These are phyloP conservation scores for Trachythela sp. DNA, from an alignment of 64 coral and sea anemone species.

Conservation along the genomic window DNA sequence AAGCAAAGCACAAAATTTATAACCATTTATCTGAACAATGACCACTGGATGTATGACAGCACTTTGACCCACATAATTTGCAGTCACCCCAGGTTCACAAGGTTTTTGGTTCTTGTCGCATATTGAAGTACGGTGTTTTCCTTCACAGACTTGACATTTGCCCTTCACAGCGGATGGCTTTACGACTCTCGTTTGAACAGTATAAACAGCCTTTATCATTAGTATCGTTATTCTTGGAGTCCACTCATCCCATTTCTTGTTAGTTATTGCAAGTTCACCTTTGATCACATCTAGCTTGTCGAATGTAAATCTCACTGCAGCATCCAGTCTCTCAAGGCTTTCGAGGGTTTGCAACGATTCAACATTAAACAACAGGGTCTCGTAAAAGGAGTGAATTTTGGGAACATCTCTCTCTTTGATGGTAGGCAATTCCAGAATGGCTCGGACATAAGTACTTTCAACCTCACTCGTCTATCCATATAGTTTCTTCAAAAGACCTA, in stretches of 20 bases:
- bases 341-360: no score
- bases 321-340: no score
- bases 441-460: not conserved
- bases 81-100: not conserved
- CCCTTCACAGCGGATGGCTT: not conserved
- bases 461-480: slow-evolving; percentile 28
- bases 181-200: not conserved
- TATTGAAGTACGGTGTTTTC: not conserved
- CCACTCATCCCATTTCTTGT: not conserved
- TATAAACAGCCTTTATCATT: not conserved
- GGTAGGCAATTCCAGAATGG: no score
- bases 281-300: not conserved
- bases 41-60: not conserved
- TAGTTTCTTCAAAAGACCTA: not conserved
- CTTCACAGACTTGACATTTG: not conserved
- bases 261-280: not conserved
- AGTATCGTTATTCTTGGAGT: not conserved
- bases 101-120: not conserved
- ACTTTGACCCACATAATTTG: not conserved
- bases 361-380: no score
- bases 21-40: no score
- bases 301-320: not conserved
- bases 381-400: no score
- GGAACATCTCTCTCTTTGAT: no score
- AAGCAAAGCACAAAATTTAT: no score